phyloP scores from a whole-genome alignment of 2,888 invertebrate genomes.

The Dicranocentrus wangi region DNA sequence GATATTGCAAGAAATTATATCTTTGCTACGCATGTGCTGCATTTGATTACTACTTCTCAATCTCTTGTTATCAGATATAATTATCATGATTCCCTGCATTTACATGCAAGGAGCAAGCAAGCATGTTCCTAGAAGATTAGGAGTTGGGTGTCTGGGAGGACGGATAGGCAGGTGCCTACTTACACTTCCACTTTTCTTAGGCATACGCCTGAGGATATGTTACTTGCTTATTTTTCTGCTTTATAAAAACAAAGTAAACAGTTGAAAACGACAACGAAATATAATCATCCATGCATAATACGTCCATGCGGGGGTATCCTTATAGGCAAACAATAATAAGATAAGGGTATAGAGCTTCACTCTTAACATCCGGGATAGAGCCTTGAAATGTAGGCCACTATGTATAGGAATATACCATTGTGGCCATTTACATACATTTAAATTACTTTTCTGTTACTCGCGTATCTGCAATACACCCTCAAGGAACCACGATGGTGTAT shows the following conservation, averaged over 20 bases:
- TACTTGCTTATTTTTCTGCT: background rate
- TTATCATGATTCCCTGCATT: slow-evolving; percentile 14
- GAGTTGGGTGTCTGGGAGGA: background rate
- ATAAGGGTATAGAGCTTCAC: slow-evolving; percentile 23
- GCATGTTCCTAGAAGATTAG: background rate
- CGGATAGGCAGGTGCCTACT: slow-evolving; percentile 19
- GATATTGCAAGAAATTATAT: too few relatives aligned
- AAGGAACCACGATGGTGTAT: slow-evolving; percentile 13
- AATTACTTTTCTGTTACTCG: slow-evolving; percentile 18
- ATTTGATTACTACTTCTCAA: background rate
- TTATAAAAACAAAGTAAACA: slow-evolving; percentile 32
- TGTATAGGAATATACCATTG: slow-evolving; percentile 19
- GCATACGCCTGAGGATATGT: slow-evolving; percentile 49
- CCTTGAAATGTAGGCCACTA: slow-evolving; percentile 64
- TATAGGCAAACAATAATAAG: slow-evolving; percentile 32
- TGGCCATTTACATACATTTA: slow-evolving; percentile 3
- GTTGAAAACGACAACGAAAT: slow-evolving; percentile 11
- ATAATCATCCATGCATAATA: slow-evolving; percentile 45
- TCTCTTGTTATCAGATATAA: background rate
- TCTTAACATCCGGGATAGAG: slow-evolving; percentile 62
- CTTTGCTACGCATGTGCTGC: background rate
- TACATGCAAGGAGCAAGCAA: background rate
- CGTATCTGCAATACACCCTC: slow-evolving; percentile 37
- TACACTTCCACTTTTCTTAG: slow-evolving; percentile 47
- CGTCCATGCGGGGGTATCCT: background rate